Conservation (phyloP, 2,888 invertebrate genomes). For the Drosophila acutilabella region DNA sequence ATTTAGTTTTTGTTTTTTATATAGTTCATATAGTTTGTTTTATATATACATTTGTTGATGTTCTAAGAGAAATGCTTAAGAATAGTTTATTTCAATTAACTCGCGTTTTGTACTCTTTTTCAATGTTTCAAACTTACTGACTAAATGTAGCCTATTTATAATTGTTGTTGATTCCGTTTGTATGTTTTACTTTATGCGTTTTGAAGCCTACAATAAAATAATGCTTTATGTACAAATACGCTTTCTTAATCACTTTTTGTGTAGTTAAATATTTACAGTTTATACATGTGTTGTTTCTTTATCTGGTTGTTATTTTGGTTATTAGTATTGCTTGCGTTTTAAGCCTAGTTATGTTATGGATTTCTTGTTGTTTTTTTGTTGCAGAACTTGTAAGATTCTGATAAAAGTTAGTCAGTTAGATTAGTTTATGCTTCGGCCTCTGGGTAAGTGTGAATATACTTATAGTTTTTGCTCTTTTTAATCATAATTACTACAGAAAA, state of each 20-base stretch:
- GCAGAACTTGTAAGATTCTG: neutral
- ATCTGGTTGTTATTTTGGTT: conserved; percentile 52
- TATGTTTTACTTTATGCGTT: neutral
- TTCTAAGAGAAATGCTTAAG: conserved; percentile 43
- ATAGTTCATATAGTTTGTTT: conserved; percentile 12
- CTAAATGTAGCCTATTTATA: conserved; percentile 30
- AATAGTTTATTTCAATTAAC: conserved; percentile 62
- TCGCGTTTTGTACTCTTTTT: conserved; percentile 77
- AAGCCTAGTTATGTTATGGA: conserved; percentile 56
- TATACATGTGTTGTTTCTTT: conserved; percentile 9
- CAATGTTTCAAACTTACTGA: conserved; percentile 59
- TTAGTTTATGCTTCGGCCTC: conserved; percentile 36
- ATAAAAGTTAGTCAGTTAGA: conserved; percentile 30
- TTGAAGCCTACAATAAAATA: conserved; percentile 27
- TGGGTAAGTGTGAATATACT: conserved; percentile 17
- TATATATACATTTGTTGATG: conserved; percentile 29
- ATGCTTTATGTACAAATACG: conserved; percentile 42
- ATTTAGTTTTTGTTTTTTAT: neutral
- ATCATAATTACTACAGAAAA: conserved; percentile 25
- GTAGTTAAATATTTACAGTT: conserved; percentile 32
- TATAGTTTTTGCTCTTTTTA: conserved; percentile 13
- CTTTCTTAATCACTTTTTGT: conserved; percentile 9
- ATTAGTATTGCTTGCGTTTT: conserved; percentile 68
- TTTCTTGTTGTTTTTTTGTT: conserved; percentile 8
- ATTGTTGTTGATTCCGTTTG: conserved; percentile 19